These are phyloP conservation scores for Anisognathus igniventris DNA, from an alignment of 2,797 vertebrate species.

Conservation along the genomic window DNA sequence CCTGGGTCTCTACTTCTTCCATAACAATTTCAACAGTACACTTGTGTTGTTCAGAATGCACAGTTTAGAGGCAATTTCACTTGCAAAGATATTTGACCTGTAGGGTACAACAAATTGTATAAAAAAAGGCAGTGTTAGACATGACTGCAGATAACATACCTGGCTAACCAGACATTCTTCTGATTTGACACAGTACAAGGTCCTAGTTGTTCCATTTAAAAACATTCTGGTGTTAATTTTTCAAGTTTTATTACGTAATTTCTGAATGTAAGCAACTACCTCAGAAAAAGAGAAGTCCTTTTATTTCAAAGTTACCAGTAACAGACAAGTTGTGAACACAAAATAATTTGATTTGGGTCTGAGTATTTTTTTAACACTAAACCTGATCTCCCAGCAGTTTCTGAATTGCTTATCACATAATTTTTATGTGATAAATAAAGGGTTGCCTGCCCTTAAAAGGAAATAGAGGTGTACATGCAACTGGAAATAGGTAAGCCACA, in stretches of 20 bases:
- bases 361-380: background rate
- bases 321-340: background rate
- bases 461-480: background rate
- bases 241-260: background rate
- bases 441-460: background rate
- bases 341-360: background rate
- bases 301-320: background rate
- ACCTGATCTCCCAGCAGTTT: background rate
- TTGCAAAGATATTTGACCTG: background rate
- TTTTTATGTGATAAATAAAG: background rate
- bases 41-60: background rate
- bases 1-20: background rate
- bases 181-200: background rate
- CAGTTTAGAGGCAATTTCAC: background rate
- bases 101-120: background rate
- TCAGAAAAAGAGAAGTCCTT: background rate
- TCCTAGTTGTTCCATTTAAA: background rate
- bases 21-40: background rate
- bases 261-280: background rate
- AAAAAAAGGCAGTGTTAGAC: background rate
- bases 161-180: background rate
- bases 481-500: background rate
- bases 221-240: background rate
- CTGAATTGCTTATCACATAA: background rate
- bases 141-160: background rate